Evolutionary conservation across 2,888 invertebrate species (phyloP).

Genomic region (Myopa testacea): DNA sequence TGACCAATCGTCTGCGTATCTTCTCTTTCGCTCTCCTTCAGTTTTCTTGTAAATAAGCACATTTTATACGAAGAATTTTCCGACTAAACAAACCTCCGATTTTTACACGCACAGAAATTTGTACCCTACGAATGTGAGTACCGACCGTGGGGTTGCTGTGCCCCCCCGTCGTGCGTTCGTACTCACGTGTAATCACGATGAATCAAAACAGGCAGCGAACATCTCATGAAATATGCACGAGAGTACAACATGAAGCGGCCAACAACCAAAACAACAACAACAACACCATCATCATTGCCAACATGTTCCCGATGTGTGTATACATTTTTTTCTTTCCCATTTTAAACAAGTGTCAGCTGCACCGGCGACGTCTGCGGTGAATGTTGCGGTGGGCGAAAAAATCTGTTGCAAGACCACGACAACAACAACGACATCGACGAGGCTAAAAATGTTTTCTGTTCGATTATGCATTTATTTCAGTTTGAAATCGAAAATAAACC

Average conservation of each 20-base stretch:
- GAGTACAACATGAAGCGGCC: slow-evolving; percentile 48
- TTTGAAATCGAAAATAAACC: slow-evolving; percentile 52
- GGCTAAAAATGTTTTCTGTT: not conserved
- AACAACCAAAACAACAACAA: slow-evolving; percentile 28
- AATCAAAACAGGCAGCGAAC: slow-evolving; percentile 35
- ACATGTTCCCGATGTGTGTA: slow-evolving; percentile 6
- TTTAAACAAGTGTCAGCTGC: slow-evolving; percentile 5
- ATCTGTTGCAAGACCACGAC: not conserved
- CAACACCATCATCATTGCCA: not conserved
- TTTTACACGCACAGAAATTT: too few relatives aligned
- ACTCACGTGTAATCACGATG: not conserved
- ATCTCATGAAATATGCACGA: slow-evolving; percentile 42
- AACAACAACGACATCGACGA: not conserved
- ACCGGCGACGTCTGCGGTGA: slow-evolving; percentile 51
- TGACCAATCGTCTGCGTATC: not conserved
- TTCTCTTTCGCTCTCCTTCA: not conserved
- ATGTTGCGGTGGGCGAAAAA: slow-evolving; percentile 47
- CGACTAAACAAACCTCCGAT: too few relatives aligned
- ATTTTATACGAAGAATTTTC: too few relatives aligned
- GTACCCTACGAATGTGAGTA: too few relatives aligned
- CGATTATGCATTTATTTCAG: slow-evolving; percentile 16
- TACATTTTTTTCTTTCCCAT: not conserved
- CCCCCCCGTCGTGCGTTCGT: not conserved
- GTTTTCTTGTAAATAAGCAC: too few relatives aligned
- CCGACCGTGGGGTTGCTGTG: not conserved